Base-by-base conservation (phyloP, 2,888 invertebrate genomes). In the Brassicogethes aeneus region DNA sequence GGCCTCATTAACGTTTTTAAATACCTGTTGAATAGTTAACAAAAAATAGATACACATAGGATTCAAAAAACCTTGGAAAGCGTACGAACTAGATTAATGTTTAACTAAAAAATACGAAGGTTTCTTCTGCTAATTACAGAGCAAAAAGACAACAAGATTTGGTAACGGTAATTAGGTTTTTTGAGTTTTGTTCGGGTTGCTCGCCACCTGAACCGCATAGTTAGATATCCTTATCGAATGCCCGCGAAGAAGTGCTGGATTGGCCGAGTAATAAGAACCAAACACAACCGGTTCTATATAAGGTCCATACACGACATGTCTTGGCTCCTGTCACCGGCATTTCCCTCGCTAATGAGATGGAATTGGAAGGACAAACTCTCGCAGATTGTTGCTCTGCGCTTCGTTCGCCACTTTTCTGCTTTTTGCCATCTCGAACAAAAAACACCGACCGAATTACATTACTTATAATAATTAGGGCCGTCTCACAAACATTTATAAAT, bases 291-390 rank as follows among this genome's bases (percentile, higher is more conserved):
- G 65, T 66, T 66, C 66, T 65, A 63, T 66, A 66, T 65, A 66
- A 64, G 65, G 65, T 52, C 53, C 55, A 59, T 54, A 56, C 62
- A 64, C 62, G 64, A 62, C 64, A 62, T 55, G 60, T 55, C 59
- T 52, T 49, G 50, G 51, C 52, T 50, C 47, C 65, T 66, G 67
- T 67, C 67, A 66, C 60, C 55, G 64, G 62, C 66, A 66, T 68
- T 68, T 68, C 64, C 64, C 61, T 59, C 66, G 64, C 67, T 68
- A 68, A 68, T 68, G 68, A 68, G 68, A 67, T 66, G 65, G 64
- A 68, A 68, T 68, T 65, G 67, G 66, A 66, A 59, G 63, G 66
- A 68, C 68, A 68, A 64, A 63, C 63, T 60, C 60, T 60, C n/a
- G n/a, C 56, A 23, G 23, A 23, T 23, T 23, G 23, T 23, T 23